Evolutionary conservation across 2,888 invertebrate genomes (phyloP), one percentile per base, ranked within the genome.

Genomic region (Glyphotaelius pellucidus): DNA sequence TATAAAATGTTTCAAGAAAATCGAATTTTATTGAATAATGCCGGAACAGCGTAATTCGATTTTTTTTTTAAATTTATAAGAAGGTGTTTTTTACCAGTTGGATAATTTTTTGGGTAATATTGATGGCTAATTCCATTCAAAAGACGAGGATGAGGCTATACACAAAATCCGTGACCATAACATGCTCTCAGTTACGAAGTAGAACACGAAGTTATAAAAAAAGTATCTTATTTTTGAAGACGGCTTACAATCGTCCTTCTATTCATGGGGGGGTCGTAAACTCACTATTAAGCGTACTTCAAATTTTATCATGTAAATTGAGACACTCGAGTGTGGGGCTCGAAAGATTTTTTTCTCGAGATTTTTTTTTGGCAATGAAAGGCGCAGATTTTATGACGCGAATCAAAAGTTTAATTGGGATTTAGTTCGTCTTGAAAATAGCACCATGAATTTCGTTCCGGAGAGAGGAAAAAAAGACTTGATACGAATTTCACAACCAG

Each of bases 251-350:
- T 90, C 92, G 91, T 89, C 90, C 80, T 81, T 81, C 92, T 89
- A 88, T 92, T 92, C 92, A 90, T 91, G 79, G 88, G 91, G 93
- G 92, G 87, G 91, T 91, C 92, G 93, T 91, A 93, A 93, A 92
- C 91, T 92, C 90, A 79, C 89, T 92, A 92, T 93, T 93, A 92
- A 92, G 90, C 85, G 91, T 92, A 90, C 92, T 92, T 92, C 91
- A 92, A 92, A 92, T 92, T 92, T 92, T 92, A 92, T 87, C 91
- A 92, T 92, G 93, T 93, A 92, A 93, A 93, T 93, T 80, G 92
- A 90, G 92, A 91, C 81, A 89, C 91, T 90, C 90, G 90, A 80
- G 67, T 86, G 42, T 91, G 90, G 80, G 90, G 80, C 86, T 67
- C 38, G 90, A 47, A 32, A 81, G 32, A 30, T 90, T 90, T 92